phyloP scores from a whole-genome alignment of 2,797 vertebrate species.

The Tadarida brasiliensis region DNA sequence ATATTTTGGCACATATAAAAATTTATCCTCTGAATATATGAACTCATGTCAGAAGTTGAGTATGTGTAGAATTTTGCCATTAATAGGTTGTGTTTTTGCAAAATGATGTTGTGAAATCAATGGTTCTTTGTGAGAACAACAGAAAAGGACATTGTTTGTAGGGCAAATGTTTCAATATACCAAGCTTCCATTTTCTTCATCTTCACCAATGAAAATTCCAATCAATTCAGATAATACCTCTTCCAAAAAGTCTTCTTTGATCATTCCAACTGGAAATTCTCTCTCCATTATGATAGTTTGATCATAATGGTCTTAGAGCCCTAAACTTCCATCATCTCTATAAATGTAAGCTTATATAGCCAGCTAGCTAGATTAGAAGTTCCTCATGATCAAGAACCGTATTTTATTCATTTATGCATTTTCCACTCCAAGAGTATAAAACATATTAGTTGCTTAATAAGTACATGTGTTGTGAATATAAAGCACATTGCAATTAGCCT shows the following conservation, averaged over 20 bases:
- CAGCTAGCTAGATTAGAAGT: background rate
- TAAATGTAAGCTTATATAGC: background rate
- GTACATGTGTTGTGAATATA: background rate
- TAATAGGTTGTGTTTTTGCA: background rate
- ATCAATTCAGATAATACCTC: background rate
- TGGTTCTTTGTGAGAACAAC: background rate
- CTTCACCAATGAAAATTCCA: background rate
- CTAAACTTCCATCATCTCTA: background rate
- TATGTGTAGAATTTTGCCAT: background rate
- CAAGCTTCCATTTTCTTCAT: background rate
- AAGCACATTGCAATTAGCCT: background rate
- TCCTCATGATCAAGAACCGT: background rate
- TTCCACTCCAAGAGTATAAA: background rate
- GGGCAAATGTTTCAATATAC: background rate
- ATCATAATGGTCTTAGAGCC: background rate
- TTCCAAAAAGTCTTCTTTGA: background rate
- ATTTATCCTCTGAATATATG: background rate
- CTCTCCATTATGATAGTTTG: background rate
- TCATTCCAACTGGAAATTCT: background rate
- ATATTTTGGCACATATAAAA: slow-evolving; percentile 28
- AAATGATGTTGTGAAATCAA: background rate
- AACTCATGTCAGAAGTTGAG: background rate
- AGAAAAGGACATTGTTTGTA: background rate
- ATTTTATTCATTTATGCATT: background rate
- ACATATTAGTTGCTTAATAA: background rate